Conservation (phyloP, 2,113 vertebrate genomes). For the Penelope pileata region DNA sequence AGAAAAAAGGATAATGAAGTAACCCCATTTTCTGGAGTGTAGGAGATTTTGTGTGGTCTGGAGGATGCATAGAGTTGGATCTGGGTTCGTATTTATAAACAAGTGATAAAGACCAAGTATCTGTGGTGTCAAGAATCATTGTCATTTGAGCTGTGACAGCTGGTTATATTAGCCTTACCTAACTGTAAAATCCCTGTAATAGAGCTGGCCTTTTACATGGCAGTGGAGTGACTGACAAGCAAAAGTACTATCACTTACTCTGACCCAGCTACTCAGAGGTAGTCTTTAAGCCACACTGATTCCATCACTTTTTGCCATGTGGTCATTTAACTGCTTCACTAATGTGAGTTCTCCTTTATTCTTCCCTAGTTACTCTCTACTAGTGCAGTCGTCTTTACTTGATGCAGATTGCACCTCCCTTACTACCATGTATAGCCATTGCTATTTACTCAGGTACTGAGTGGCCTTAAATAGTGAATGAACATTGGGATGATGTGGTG, state of each 20-base stretch:
- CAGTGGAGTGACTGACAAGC: background rate
- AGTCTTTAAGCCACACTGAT: background rate
- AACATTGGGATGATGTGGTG: background rate
- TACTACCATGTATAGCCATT: background rate
- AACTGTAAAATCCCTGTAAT: background rate
- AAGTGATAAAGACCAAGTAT: background rate
- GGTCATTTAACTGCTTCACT: background rate
- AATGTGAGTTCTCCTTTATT: background rate
- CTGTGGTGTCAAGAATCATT: background rate
- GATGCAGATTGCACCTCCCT: background rate
- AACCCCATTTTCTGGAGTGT: background rate
- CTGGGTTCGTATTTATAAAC: background rate
- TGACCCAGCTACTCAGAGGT: background rate
- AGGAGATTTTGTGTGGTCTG: background rate
- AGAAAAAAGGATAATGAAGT: background rate
- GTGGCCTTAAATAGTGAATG: fast-evolving
- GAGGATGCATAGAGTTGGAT: background rate
- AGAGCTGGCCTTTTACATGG: fast-evolving
- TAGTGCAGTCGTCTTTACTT: background rate
- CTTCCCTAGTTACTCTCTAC: background rate
- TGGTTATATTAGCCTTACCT: background rate
- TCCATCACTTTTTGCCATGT: background rate
- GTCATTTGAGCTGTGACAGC: background rate
- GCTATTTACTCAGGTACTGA: background rate
- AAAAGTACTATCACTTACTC: background rate